A percentile compares a stretch with the other conserved stretches of the same genome.
These are phyloP conservation scores for Dicrostonyx torquatus DNA, from an alignment of 2,797 vertebrate species.

Conservation along the genomic window DNA sequence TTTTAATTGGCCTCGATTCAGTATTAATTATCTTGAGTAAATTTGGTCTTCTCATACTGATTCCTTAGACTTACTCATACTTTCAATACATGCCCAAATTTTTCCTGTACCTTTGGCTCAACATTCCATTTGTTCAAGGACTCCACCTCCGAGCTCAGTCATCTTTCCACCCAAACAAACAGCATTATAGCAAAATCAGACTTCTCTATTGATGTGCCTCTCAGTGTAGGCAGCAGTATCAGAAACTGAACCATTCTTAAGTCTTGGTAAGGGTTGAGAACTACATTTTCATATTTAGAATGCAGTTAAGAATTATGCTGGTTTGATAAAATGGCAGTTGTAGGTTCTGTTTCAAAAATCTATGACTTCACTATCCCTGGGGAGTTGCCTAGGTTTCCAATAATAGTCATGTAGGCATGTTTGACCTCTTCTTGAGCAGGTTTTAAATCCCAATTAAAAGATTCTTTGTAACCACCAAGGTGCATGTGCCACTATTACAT, in stretches of 20 bases:
- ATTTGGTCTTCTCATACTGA: neutral
- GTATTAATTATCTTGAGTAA: neutral
- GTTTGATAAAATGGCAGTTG: neutral
- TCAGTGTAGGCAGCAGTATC: neutral
- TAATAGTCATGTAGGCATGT: neutral
- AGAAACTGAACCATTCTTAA: neutral
- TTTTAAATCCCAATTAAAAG: neutral
- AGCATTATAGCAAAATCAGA: neutral
- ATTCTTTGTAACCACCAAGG: neutral
- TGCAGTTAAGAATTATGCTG: neutral
- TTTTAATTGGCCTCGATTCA: neutral
- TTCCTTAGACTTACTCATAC: neutral
- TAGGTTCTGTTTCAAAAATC: neutral
- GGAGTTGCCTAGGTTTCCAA: neutral
- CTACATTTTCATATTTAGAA: neutral
- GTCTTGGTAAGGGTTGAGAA: neutral
- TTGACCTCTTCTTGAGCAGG: neutral
- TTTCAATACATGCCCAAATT: rapidly evolving
- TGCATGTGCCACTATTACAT: neutral
- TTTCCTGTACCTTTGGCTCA: neutral
- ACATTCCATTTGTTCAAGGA: rapidly evolving
- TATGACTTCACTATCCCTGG: neutral
- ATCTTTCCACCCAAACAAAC: neutral
- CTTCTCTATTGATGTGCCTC: neutral
- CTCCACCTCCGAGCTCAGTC: neutral